These are phyloP conservation scores for Pangasius mekongensis DNA, from an alignment of 2,797 vertebrate genomes.

Conservation along the genomic window DNA sequence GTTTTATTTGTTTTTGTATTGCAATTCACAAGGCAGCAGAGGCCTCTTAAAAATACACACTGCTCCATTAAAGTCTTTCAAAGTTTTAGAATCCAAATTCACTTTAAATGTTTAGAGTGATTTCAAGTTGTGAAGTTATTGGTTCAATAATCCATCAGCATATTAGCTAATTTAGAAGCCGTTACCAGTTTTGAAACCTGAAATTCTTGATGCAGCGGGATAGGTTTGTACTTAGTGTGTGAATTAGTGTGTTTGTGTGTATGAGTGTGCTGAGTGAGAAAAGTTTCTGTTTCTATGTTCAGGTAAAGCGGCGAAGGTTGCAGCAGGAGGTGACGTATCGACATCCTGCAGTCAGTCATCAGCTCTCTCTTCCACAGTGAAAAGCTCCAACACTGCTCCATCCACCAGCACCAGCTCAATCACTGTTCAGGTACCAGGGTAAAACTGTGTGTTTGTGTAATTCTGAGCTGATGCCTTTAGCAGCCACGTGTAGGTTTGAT, in stretches of 20 bases:
- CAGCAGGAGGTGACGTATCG: constrained; percentile 70
- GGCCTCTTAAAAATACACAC: neutral
- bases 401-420: constrained; percentile 17
- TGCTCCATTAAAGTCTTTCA: neutral
- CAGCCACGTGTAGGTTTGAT: too few species aligned
- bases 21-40: neutral
- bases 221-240: neutral
- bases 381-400: constrained; percentile 65
- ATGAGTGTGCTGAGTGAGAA: neutral
- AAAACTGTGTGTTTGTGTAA: too few species aligned
- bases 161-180: neutral
- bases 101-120: neutral
- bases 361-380: constrained; percentile 74
- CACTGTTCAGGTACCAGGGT: constrained; percentile 27
- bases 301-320: constrained; percentile 69
- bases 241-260: neutral
- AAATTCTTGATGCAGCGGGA: neutral
- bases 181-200: neutral
- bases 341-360: constrained; percentile 82
- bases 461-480: too few species aligned
- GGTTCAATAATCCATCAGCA: neutral
- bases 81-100: neutral
- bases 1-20: neutral
- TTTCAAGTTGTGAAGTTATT: neutral
- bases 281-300: constrained; percentile 42